A percentile compares a stretch with the other conserved stretches of the same genome.
These are phyloP conservation scores for Parelbella ahira DNA, from an alignment of 2,888 invertebrate genomes.

Conservation along the genomic window DNA sequence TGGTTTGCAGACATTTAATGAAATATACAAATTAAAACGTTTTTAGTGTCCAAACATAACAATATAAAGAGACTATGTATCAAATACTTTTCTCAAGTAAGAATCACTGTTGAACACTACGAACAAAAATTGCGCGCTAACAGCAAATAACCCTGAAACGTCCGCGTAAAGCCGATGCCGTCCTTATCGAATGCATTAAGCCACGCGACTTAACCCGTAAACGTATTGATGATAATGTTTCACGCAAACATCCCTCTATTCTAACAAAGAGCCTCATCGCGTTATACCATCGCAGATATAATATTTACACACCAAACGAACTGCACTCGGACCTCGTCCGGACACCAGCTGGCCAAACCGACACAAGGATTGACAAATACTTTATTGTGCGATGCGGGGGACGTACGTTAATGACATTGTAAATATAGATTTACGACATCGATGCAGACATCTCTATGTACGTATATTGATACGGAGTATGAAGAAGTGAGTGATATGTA, in stretches of 20 bases:
- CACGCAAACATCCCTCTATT: conserved; percentile 14
- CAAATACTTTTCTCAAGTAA: too few species aligned
- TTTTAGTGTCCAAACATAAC: too few species aligned
- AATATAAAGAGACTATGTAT: too few species aligned
- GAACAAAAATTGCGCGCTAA: too few species aligned
- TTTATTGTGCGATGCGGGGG: conserved; percentile 28
- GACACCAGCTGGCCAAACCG: conserved; percentile 36
- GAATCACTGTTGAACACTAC: too few species aligned
- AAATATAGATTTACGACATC: conserved; percentile 10
- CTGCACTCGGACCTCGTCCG: conserved; percentile 28
- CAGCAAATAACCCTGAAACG: conserved; percentile 3
- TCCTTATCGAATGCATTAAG: conserved; percentile 16
- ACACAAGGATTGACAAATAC: conserved; percentile 42
- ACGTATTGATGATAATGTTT: conserved; percentile 15
- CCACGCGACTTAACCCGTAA: too few species aligned
- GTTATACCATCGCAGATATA: neutral
- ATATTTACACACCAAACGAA: conserved; percentile 18
- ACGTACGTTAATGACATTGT: conserved; percentile 27
- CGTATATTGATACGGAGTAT: conserved; percentile 5
- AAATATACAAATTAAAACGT: too few species aligned
- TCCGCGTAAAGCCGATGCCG: neutral
- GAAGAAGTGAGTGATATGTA: neutral
- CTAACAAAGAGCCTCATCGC: conserved; percentile 12
- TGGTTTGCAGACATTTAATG: too few species aligned
- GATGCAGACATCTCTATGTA: too few species aligned